These are phyloP conservation scores for Spicauda simplicius DNA, from an alignment of 2,888 invertebrate species.

Conservation along the genomic window DNA sequence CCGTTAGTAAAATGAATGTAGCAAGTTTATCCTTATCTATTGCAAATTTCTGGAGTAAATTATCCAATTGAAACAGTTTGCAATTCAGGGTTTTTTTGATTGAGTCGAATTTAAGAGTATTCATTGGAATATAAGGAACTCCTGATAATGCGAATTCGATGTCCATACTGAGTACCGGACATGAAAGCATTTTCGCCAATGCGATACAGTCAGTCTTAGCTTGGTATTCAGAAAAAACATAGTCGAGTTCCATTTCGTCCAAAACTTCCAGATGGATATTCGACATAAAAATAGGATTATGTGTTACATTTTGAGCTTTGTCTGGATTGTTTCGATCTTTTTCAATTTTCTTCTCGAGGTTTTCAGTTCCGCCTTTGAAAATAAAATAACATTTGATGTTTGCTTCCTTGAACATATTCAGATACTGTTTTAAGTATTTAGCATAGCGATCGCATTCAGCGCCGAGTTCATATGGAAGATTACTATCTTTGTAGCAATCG, in stretches of 20 bases:
- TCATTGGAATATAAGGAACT: constrained; percentile 49
- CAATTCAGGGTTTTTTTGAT: constrained; percentile 8
- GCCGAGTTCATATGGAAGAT: constrained; percentile 47
- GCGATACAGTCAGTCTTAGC: constrained; percentile 52
- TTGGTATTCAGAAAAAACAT: constrained; percentile 49
- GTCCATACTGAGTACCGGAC: constrained; percentile 54
- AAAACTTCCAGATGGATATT: constrained; percentile 50
- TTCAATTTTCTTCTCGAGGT: constrained; percentile 23
- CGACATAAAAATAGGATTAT: constrained; percentile 48
- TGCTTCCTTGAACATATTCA: constrained; percentile 51
- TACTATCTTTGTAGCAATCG: constrained; percentile 44
- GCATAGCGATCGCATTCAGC: constrained; percentile 54
- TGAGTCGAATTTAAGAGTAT: constrained; percentile 42
- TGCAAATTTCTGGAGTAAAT: not conserved
- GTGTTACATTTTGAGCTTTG: constrained; percentile 3
- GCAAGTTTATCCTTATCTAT: constrained; percentile 10
- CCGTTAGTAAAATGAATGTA: constrained; percentile 49
- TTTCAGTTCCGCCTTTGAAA: constrained; percentile 52
- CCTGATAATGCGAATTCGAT: constrained; percentile 52
- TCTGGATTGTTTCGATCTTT: constrained; percentile 37
- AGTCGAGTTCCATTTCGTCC: constrained; percentile 51
- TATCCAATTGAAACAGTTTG: not conserved
- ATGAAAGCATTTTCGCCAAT: constrained; percentile 51
- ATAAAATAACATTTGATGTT: constrained; percentile 55
- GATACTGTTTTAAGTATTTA: constrained; percentile 43